Base-by-base conservation (phyloP, 2,888 invertebrate genomes). In the Platycheirus rosarum region DNA sequence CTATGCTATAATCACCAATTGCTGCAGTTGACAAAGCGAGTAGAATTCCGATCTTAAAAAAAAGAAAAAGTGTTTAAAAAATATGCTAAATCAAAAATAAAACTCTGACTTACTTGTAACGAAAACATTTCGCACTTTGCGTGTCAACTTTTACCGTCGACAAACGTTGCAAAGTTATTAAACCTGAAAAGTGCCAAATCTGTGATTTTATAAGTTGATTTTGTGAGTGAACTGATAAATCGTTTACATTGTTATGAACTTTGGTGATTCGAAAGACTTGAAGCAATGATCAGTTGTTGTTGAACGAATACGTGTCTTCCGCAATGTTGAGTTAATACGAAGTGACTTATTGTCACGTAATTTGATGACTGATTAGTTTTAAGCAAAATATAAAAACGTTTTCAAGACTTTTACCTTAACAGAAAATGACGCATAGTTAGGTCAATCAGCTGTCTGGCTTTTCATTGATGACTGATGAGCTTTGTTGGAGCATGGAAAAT, bases 61-160 rank as follows among this genome's bases (percentile, higher is more conserved):
- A 70, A 49, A 29, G 26, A 60, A 35, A 44, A n/a, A n/a, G n/a
- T n/a, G n/a, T n/a, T n/a, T 8, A 8, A 53, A 7, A 8, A 53
- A 7, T 13, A 42, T 14, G 5, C 29, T 2, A 40, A 40, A 35
- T 35, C 13, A 55, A 2, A n/a, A 13, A 14, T 9, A 42, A 16
- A 44, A n/a, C n/a, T n/a, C 42, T 9, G 35, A 80, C 75, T 75
- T 60, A 80, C 79, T 20, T 32, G 63, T 23, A 70, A 32, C 9
- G 69, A 26, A 66, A 71, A 16, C 77, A 78, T 78, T 49, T 71
- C 35, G 42, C 63, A 40, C 1, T 68, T 6, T 75, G 13, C 14
- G 35, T 63, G n/a, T 51, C 18, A 5, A 29, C 46, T 46, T 48
- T 13, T 46, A 48, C 37, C 49, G 44, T 46, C 37, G n/a, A 32